Evolutionary conservation across 2,113 vertebrate genomes (phyloP).

Genomic region (Pseudois nayaur): DNA sequence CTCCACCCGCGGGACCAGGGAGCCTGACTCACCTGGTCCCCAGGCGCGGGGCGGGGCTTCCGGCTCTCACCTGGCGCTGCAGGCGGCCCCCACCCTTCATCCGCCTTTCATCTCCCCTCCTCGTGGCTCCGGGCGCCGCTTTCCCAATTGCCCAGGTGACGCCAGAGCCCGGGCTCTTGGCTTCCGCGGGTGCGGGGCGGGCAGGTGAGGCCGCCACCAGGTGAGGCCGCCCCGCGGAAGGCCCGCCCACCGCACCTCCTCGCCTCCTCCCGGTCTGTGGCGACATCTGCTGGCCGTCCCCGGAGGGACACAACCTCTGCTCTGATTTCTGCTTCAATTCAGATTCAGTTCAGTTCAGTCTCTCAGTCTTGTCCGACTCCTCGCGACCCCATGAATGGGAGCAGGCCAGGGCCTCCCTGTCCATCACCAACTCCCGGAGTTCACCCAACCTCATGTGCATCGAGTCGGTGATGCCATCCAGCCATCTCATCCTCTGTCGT

Average conservation of each 20-base stretch:
- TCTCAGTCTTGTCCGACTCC: too few relatives aligned
- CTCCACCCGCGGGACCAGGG: neutral
- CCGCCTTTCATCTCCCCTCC: neutral
- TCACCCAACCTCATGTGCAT: too few relatives aligned
- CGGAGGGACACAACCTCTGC: neutral
- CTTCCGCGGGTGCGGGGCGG: neutral
- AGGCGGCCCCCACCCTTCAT: neutral
- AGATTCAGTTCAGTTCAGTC: too few relatives aligned
- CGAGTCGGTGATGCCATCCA: too few relatives aligned
- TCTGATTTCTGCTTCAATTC: fast-evolving
- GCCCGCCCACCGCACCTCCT: fast-evolving
- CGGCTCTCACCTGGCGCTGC: neutral
- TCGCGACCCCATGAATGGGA: too few relatives aligned
- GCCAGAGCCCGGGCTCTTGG: neutral
- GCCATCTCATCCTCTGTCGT: too few relatives aligned
- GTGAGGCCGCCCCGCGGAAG: neutral
- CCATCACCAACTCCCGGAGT: too few relatives aligned
- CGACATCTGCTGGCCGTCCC: conserved; percentile 73
- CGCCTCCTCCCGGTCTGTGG: conserved; percentile 66
- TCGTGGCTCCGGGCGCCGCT: neutral
- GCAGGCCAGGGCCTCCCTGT: too few relatives aligned
- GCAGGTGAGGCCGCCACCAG: neutral
- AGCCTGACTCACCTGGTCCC: neutral
- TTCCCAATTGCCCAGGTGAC: neutral
- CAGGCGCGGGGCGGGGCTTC: neutral